Percentiles rank a stretch among this genome's conserved stretches.
phyloP scores from a whole-genome alignment of 1,140 invertebrate species.

The Brachionus sp. region DNA sequence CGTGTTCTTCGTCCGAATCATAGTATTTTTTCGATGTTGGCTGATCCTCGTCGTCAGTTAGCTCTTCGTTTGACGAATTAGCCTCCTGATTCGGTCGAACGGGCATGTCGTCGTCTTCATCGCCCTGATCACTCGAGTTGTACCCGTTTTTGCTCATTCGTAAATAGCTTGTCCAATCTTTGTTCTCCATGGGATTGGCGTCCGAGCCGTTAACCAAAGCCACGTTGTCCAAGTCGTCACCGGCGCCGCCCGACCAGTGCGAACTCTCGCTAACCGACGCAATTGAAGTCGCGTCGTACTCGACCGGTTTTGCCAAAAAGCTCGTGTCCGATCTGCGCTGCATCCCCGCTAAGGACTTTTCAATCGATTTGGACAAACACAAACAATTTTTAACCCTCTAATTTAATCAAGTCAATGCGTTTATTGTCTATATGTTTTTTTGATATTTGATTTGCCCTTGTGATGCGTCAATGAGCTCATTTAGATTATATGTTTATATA shows the following conservation, averaged over 20 bases:
- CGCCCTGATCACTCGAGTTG: slow-evolving; percentile 11
- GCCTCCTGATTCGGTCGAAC: neutral
- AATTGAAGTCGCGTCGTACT: slow-evolving; percentile 26
- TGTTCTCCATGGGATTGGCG: slow-evolving; percentile 29
- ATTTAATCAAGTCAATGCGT: neutral
- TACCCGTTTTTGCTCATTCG: slow-evolving; percentile 2
- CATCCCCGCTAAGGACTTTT: neutral
- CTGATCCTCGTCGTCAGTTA: neutral
- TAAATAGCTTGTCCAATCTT: slow-evolving; percentile 26
- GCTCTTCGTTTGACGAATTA: neutral
- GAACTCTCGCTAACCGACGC: slow-evolving; percentile 34
- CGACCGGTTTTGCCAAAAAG: neutral
- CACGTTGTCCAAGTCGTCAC: slow-evolving; percentile 34
- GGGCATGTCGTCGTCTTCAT: slow-evolving; percentile 7
- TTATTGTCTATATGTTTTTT: too few relatives aligned
- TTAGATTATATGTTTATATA: neutral
- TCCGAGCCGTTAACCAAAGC: slow-evolving; percentile 35
- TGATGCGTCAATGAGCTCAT: neutral
- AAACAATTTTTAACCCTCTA: neutral
- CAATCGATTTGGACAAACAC: too few relatives aligned
- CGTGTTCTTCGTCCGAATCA: slow-evolving; percentile 69
- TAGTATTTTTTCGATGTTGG: neutral
- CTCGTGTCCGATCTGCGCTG: neutral
- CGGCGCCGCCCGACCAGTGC: slow-evolving; percentile 40
- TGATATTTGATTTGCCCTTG: too few relatives aligned